These are phyloP conservation scores for Nyctibius bracteatus DNA, from an alignment of 2,113 vertebrate species.

Conservation along the genomic window DNA sequence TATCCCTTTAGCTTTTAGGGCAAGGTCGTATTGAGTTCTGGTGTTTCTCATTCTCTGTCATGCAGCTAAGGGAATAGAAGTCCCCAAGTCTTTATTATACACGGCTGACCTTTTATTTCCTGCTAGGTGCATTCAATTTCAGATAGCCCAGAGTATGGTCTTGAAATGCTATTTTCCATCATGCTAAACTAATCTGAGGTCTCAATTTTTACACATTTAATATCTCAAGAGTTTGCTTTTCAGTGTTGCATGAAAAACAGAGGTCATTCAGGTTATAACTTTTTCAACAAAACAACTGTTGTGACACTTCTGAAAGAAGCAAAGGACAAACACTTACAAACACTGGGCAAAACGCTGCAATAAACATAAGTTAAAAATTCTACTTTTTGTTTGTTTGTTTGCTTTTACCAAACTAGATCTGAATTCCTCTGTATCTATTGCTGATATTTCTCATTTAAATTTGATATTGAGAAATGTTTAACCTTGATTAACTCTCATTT, in stretches of 20 bases:
- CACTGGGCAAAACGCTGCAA: not conserved
- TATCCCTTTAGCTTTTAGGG: not conserved
- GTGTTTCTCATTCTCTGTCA: not conserved
- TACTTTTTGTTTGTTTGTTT: not conserved
- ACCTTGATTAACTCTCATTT: not conserved
- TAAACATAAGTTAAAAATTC: not conserved
- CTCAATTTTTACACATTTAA: not conserved
- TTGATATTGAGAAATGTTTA: not conserved
- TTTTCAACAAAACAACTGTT: not conserved
- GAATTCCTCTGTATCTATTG: not conserved
- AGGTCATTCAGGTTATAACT: not conserved
- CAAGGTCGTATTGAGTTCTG: not conserved
- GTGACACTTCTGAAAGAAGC: not conserved
- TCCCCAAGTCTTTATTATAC: not conserved
- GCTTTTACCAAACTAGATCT: not conserved
- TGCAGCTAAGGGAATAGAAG: not conserved
- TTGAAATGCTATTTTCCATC: conserved; percentile 6
- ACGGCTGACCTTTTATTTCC: conserved; percentile 8
- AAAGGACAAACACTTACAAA: not conserved
- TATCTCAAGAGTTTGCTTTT: not conserved
- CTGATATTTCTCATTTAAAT: not conserved
- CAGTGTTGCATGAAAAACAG: not conserved
- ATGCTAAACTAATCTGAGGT: not conserved
- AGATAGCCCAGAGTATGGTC: not conserved
- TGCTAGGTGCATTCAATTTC: conserved; percentile 5